Conservation (phyloP, 2,888 invertebrate genomes). For the Platycheirus albimanus region DNA sequence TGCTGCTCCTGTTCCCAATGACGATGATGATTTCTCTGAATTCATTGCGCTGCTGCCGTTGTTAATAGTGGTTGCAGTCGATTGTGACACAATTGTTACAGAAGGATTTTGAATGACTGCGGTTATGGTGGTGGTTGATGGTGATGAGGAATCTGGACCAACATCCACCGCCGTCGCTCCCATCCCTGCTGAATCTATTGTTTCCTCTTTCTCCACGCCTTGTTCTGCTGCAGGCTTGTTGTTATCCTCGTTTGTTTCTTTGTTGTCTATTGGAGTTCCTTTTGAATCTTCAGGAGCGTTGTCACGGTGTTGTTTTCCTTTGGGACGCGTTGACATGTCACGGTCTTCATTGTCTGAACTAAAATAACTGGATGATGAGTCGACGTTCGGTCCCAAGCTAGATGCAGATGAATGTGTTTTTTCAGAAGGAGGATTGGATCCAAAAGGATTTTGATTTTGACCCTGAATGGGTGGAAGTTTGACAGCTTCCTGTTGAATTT, state of each 20-base stretch:
- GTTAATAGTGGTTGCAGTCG: slow-evolving; percentile 56
- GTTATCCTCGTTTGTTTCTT: slow-evolving; percentile 51
- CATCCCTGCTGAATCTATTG: slow-evolving; percentile 52
- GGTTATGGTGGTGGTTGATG: slow-evolving; percentile 32
- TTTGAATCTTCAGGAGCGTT: slow-evolving; percentile 36
- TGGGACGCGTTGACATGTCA: slow-evolving; percentile 46
- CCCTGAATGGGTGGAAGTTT: slow-evolving; percentile 79
- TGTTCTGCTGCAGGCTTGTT: slow-evolving; percentile 33
- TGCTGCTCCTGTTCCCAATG: slow-evolving; percentile 13
- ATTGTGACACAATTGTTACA: slow-evolving; percentile 63
- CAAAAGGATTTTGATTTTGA: slow-evolving; percentile 64
- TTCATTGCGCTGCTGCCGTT: slow-evolving; percentile 43
- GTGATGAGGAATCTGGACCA: slow-evolving; percentile 41
- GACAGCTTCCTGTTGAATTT: slow-evolving; percentile 76
- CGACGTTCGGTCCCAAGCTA: slow-evolving; percentile 88
- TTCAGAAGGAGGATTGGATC: slow-evolving; percentile 56
- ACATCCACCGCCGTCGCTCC: too few relatives aligned
- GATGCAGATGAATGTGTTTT: slow-evolving; percentile 84
- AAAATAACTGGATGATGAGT: slow-evolving; percentile 86
- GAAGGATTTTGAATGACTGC: slow-evolving; percentile 62
- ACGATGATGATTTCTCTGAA: slow-evolving; percentile 57
- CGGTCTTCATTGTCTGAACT: slow-evolving; percentile 82
- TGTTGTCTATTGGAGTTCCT: slow-evolving; percentile 37
- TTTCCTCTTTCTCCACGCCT: slow-evolving; percentile 19
- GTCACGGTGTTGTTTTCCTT: slow-evolving; percentile 44